Conservation (phyloP, 2,113 vertebrate genomes). For the Seriola dumerili region DNA sequence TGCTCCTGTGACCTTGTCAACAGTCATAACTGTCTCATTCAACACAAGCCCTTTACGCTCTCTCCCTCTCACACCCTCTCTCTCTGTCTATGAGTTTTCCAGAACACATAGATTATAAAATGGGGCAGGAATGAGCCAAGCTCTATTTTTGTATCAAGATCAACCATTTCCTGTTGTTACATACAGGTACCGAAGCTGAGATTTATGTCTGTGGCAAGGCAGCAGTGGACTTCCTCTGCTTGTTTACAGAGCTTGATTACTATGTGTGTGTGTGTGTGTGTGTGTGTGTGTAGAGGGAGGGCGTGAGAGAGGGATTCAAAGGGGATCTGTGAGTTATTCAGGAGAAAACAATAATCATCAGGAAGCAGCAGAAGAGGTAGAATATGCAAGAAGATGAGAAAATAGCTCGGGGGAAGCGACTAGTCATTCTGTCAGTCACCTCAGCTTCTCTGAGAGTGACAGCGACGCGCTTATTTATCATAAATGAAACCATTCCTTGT, state of each 20-base stretch:
- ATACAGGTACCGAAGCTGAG: slow-evolving; percentile 63
- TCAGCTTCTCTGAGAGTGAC: slow-evolving; percentile 38
- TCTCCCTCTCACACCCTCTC: not conserved
- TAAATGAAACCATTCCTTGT: slow-evolving; percentile 42
- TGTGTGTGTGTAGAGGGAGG: not conserved
- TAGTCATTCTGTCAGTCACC: slow-evolving; percentile 47
- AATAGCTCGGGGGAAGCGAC: slow-evolving; percentile 32
- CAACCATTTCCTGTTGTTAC: slow-evolving; percentile 74
- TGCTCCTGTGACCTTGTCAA: slow-evolving; percentile 19
- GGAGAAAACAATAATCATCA: slow-evolving; percentile 5
- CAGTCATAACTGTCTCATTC: slow-evolving; percentile 27
- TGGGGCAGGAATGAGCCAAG: slow-evolving; percentile 76
- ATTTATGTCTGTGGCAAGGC: slow-evolving; percentile 53
- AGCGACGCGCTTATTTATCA: slow-evolving; percentile 45
- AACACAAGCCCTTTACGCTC: slow-evolving; percentile 1
- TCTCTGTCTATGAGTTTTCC: slow-evolving; percentile 68
- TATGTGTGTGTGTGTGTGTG: not conserved
- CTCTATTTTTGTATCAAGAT: slow-evolving; percentile 79
- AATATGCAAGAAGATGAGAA: slow-evolving; percentile 19
- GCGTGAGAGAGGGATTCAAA: not conserved
- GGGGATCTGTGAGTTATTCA: not conserved
- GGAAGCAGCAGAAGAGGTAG: slow-evolving; percentile 11
- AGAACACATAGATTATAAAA: slow-evolving; percentile 77
- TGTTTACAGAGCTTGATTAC: slow-evolving; percentile 19
- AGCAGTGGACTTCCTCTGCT: slow-evolving; percentile 45